Conservation (phyloP, 2,113 vertebrate genomes). For the Neotragus pygmaeus region DNA sequence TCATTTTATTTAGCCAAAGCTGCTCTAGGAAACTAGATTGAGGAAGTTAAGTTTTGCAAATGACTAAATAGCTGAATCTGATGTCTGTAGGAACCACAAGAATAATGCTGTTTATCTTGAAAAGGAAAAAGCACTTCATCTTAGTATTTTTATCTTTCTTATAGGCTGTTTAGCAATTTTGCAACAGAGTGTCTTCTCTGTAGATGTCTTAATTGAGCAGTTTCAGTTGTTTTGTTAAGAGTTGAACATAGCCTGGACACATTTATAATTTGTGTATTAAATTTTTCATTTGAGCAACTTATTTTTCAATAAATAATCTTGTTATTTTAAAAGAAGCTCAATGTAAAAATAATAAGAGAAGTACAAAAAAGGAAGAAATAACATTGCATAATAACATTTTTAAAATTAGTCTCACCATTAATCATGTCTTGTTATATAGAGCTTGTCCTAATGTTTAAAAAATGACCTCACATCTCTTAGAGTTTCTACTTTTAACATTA, state of each 20-base stretch:
- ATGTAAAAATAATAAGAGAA: not conserved
- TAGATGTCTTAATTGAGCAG: not conserved
- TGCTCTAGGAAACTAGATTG: not conserved
- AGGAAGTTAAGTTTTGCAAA: constrained; percentile 29
- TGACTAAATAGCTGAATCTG: constrained; percentile 23
- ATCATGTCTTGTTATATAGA: not conserved
- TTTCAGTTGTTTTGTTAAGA: not conserved
- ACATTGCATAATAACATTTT: not conserved
- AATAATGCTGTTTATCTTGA: constrained; percentile 31
- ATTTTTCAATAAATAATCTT: not conserved
- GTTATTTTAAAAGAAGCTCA: not conserved
- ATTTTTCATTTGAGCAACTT: not conserved
- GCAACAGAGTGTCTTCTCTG: not conserved
- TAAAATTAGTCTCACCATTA: not conserved
- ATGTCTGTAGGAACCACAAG: not conserved
- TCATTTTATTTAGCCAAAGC: not conserved
- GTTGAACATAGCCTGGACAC: not conserved
- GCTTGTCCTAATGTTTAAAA: not conserved
- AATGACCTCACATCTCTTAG: not conserved
- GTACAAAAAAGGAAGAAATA: not conserved
- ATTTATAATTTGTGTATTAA: constrained; percentile 4
- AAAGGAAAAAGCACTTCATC: not conserved
- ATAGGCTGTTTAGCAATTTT: not conserved
- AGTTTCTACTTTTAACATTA: not conserved
- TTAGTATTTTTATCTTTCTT: constrained; percentile 15